Conservation (phyloP, 1,140 invertebrate genomes). For the Rhagoletis pomonella region DNA sequence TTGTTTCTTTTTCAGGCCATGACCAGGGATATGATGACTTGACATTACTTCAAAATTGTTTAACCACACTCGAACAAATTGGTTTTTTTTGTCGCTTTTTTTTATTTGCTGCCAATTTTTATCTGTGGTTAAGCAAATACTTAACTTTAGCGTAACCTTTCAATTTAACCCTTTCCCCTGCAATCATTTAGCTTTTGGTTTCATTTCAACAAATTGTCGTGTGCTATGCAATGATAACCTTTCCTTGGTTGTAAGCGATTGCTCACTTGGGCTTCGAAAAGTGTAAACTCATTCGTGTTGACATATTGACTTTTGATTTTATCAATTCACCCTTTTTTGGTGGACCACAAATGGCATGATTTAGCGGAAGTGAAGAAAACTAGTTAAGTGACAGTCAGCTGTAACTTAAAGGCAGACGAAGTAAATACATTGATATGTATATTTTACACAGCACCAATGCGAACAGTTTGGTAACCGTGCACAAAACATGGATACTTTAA, state of each 20-base stretch:
- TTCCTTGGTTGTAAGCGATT: neutral
- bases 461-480: too few species aligned
- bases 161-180: slow-evolving; percentile 52
- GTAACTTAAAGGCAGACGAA: too few species aligned
- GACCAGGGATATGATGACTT: slow-evolving; percentile 56
- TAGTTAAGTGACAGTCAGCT: too few species aligned
- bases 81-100: neutral
- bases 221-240: slow-evolving; percentile 43
- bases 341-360: neutral
- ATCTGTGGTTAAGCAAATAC: slow-evolving; percentile 53
- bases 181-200: neutral
- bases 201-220: slow-evolving; percentile 37
- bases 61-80: neutral
- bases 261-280: slow-evolving; percentile 27
- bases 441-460: too few species aligned
- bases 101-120: slow-evolving; percentile 17
- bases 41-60: slow-evolving; percentile 55
- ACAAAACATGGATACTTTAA: too few species aligned
- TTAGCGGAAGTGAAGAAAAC: neutral
- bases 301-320: slow-evolving; percentile 57
- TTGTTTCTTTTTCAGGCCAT: neutral
- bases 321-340: slow-evolving; percentile 40
- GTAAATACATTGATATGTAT: too few species aligned
- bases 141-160: slow-evolving; percentile 6
- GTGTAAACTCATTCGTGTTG: slow-evolving; percentile 55